A percentile compares a stretch with the other conserved stretches of the same genome.
Evolutionary conservation across 2,888 invertebrate genomes (phyloP).

Genomic region (Barypeithes pellucidus): DNA sequence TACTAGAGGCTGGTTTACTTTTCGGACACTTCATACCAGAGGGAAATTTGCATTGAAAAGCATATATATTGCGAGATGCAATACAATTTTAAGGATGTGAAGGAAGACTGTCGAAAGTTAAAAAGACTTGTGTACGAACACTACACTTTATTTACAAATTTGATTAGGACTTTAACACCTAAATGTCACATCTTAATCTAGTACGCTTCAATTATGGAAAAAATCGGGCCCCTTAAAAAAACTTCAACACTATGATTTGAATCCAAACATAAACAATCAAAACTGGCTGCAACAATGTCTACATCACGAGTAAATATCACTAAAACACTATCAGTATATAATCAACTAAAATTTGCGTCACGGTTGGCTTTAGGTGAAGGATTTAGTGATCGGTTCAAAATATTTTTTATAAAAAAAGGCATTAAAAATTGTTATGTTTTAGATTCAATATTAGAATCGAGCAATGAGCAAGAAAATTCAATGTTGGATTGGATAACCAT

Average conservation of each 20-base stretch:
- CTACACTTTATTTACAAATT: conserved; percentile 30
- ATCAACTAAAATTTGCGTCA: no score
- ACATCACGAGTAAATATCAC: conserved; percentile 6
- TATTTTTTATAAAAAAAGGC: no score
- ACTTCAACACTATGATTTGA: background rate
- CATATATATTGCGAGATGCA: conserved; percentile 40
- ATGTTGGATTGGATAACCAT: no score
- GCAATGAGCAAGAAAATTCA: no score
- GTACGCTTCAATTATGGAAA: background rate
- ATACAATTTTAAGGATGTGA: conserved; percentile 37
- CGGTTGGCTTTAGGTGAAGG: no score
- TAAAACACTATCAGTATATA: no score
- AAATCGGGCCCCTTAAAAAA: background rate
- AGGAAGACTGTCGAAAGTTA: conserved; percentile 21
- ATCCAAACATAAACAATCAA: background rate
- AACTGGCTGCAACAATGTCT: background rate
- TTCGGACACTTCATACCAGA: conserved; percentile 42
- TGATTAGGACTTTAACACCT: conserved; percentile 18
- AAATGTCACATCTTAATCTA: conserved; percentile 6
- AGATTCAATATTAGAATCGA: no score
- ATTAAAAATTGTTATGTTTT: no score
- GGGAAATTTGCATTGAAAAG: conserved; percentile 37
- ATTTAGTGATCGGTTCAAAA: no score
- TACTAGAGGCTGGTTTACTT: conserved; percentile 40
- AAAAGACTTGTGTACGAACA: conserved; percentile 35